These are phyloP conservation scores for Lanius collurio DNA, from an alignment of 2,113 vertebrate species.

Conservation along the genomic window DNA sequence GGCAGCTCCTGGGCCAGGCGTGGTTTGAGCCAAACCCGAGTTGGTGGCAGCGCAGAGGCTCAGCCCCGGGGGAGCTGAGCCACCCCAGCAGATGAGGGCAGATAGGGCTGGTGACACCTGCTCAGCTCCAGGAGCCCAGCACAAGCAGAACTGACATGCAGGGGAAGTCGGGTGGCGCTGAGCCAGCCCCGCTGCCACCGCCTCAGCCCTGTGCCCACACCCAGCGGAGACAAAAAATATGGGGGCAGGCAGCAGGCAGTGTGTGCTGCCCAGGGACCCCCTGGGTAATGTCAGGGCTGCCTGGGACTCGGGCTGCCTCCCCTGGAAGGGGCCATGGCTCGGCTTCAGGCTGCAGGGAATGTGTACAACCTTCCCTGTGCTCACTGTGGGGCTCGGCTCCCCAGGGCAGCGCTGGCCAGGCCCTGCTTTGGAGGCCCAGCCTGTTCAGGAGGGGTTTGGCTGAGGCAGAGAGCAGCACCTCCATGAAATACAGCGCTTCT, in stretches of 20 bases:
- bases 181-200: background rate
- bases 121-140: background rate
- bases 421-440: background rate
- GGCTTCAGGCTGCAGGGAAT: accelerated
- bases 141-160: background rate
- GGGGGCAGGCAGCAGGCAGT: too few species aligned
- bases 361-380: accelerated
- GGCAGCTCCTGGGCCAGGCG: background rate
- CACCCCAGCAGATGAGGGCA: background rate
- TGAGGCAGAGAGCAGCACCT: background rate
- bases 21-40: background rate
- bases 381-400: background rate
- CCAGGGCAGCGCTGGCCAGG: background rate
- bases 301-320: background rate
- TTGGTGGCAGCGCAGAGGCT: background rate
- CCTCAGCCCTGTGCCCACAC: background rate
- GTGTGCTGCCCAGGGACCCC: too few species aligned
- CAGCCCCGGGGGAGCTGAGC: background rate
- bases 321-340: background rate
- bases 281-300: accelerated
- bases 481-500: background rate
- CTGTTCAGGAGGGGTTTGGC: background rate
- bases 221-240: background rate
- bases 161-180: background rate
- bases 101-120: constrained; percentile 23